These are phyloP conservation scores for Ecdyonurus torrentis DNA, from an alignment of 2,888 invertebrate species.

Conservation along the genomic window DNA sequence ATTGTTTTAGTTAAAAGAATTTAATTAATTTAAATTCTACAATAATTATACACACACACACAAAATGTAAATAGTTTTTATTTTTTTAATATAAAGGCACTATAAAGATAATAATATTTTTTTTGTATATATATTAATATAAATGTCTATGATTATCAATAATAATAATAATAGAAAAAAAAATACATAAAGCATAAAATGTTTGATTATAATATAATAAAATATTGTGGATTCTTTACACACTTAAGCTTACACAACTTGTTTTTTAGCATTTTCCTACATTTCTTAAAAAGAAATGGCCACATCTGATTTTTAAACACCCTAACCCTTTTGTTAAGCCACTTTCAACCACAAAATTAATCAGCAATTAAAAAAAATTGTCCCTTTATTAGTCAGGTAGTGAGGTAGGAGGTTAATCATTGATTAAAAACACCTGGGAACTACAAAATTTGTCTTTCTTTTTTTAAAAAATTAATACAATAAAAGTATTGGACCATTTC, in stretches of 20 bases:
- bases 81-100: not conserved
- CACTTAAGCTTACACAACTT: too few species aligned
- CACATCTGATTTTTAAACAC: not conserved
- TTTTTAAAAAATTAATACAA: too few species aligned
- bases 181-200: not conserved
- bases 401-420: too few species aligned
- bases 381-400: too few species aligned
- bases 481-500: not conserved
- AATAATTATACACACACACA: not conserved
- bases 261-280: not conserved
- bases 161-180: not conserved
- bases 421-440: not conserved
- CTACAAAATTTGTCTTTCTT: not conserved
- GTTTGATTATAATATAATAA: not conserved
- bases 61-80: not conserved
- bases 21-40: not conserved
- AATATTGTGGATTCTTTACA: not conserved
- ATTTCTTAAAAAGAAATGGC: not conserved
- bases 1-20: not conserved
- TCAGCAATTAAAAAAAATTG: too few species aligned
- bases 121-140: too few species aligned
- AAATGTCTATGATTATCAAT: too few species aligned
- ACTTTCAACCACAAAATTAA: not conserved
- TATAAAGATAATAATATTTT: too few species aligned
- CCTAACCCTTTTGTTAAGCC: too few species aligned